A percentile compares a stretch with the other conserved stretches of the same genome.
phyloP scores from a whole-genome alignment of 1,140 invertebrate genomes.

The Plodia interpunctella region DNA sequence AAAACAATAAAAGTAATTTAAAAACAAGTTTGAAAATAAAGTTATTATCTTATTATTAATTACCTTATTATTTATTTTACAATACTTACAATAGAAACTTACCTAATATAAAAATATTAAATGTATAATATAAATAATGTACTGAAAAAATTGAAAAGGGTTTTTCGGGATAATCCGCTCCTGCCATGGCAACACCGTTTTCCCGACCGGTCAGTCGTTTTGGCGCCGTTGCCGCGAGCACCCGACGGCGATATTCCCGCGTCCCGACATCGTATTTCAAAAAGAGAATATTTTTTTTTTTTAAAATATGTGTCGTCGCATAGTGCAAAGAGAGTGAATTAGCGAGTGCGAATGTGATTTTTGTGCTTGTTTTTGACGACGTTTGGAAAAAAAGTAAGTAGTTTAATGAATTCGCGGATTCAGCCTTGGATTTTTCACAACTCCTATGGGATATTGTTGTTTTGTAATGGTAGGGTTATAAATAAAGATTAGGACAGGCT shows the following conservation, averaged over 20 bases:
- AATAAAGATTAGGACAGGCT: slow-evolving; percentile 1
- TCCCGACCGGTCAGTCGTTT: slow-evolving; percentile 31
- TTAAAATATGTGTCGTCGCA: slow-evolving; percentile 13
- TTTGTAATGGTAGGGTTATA: not conserved
- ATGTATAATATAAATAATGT: no score
- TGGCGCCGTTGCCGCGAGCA: slow-evolving; percentile 26
- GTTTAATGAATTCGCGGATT: slow-evolving; percentile 8
- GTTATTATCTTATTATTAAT: no score
- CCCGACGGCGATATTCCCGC: slow-evolving; percentile 11
- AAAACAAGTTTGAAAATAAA: no score
- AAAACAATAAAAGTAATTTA: no score
- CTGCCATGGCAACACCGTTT: slow-evolving; percentile 18
- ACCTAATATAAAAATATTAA: no score
- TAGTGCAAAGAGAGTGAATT: slow-evolving; percentile 4
- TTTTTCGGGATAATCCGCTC: slow-evolving; percentile 7
- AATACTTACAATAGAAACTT: no score
- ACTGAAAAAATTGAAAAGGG: not conserved
- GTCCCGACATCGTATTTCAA: slow-evolving; percentile 16
- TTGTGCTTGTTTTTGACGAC: slow-evolving; percentile 18
- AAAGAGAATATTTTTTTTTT: slow-evolving; percentile 14
- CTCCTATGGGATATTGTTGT: slow-evolving; percentile 2
- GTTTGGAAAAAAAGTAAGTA: slow-evolving; percentile 12
- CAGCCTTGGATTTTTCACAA: slow-evolving; percentile 1
- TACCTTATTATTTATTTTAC: no score
- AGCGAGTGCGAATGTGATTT: slow-evolving; percentile 20